Evolutionary conservation across 2,113 vertebrate species (phyloP).

Genomic region (Bucco capensis): DNA sequence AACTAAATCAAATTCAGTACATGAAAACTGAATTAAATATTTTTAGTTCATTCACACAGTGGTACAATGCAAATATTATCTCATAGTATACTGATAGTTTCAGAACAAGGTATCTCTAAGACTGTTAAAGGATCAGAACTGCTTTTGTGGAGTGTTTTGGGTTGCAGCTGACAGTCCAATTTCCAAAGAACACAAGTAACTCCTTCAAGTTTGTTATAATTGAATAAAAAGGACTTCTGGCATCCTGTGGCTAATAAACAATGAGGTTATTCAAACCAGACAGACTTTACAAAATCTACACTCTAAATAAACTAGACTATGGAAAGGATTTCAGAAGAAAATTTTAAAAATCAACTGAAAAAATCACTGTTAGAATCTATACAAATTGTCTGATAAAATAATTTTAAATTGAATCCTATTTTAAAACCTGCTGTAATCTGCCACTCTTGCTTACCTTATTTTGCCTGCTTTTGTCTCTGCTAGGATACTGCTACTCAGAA

Average conservation of each 20-base stretch:
- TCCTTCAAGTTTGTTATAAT: neutral
- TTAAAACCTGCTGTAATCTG: neutral
- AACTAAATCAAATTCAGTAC: neutral
- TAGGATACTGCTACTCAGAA: neutral
- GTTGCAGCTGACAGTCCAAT: neutral
- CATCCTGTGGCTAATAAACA: neutral
- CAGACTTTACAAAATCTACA: neutral
- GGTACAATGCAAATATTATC: neutral
- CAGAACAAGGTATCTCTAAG: neutral
- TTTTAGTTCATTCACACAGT: neutral
- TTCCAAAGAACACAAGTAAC: neutral
- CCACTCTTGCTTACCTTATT: conserved; percentile 34
- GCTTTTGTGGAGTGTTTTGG: accelerated
- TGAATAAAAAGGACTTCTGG: neutral
- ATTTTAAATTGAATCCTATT: neutral
- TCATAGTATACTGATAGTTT: neutral
- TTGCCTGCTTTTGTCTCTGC: neutral
- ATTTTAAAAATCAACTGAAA: neutral
- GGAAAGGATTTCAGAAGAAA: neutral
- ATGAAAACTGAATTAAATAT: neutral
- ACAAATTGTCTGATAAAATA: neutral
- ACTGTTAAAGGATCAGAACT: neutral
- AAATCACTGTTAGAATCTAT: neutral
- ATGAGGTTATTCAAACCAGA: neutral
- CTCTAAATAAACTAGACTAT: neutral